Evolutionary conservation across 2,797 vertebrate genomes (phyloP).

Genomic region (Dermochelys coriacea): DNA sequence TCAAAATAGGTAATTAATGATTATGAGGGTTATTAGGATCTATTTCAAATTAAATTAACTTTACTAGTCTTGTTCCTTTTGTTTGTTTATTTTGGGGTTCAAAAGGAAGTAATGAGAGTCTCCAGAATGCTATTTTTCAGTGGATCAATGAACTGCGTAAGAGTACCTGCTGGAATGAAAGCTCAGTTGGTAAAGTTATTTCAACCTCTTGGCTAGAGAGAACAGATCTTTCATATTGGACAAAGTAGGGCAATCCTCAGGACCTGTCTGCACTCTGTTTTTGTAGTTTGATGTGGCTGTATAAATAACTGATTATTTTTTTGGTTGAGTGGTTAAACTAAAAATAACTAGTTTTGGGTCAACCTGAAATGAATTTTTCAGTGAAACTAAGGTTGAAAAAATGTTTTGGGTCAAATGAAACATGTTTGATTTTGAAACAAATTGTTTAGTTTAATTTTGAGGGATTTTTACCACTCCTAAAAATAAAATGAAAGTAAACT

Average conservation of each 20-base stretch:
- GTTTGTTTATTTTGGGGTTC: constrained; percentile 11
- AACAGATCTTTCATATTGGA: not conserved
- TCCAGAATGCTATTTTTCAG: constrained; percentile 1
- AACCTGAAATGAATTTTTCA: not conserved
- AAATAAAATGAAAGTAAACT: not conserved
- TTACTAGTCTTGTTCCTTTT: constrained; percentile 41
- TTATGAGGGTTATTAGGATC: constrained; percentile 13
- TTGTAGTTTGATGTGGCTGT: not conserved
- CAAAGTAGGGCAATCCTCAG: not conserved
- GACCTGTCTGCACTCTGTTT: not conserved
- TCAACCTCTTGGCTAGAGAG: not conserved
- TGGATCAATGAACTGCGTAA: constrained; percentile 25
- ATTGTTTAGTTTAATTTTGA: not conserved
- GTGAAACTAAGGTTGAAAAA: not conserved
- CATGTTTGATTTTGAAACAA: not conserved
- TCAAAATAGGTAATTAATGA: constrained; percentile 36
- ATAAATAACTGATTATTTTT: not conserved
- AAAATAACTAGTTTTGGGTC: not conserved
- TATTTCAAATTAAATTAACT: constrained; percentile 34
- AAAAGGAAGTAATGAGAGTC: constrained; percentile 7
- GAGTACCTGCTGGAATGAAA: constrained; percentile 35
- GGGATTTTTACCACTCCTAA: not conserved
- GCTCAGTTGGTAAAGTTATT: constrained; percentile 22
- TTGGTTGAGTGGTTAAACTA: not conserved
- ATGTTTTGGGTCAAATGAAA: not conserved